Percentiles rank a stretch among this genome's conserved stretches.
phyloP scores from a whole-genome alignment of 2,113 vertebrate genomes.

The Macroglossus sobrinus region DNA sequence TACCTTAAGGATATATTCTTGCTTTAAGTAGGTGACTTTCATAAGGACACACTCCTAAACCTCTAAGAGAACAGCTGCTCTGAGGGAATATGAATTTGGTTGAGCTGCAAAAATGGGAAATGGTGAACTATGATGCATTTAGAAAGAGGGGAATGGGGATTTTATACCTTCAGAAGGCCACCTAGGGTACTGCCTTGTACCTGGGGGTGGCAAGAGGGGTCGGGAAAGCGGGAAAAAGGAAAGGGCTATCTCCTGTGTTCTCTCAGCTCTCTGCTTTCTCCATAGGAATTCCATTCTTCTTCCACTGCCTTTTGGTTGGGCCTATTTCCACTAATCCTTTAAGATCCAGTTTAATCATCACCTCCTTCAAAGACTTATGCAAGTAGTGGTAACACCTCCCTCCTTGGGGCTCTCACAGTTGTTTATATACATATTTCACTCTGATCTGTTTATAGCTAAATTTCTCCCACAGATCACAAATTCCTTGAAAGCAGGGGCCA shows the following conservation, averaged over 20 bases:
- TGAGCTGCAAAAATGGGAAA: background rate
- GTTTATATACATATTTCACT: background rate
- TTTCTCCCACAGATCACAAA: background rate
- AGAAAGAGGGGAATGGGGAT: background rate
- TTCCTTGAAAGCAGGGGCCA: conserved; percentile 32
- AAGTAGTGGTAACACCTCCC: background rate
- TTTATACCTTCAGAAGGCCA: background rate
- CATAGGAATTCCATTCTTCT: background rate
- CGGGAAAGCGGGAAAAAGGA: background rate
- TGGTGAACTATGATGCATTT: background rate
- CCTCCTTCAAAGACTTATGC: background rate
- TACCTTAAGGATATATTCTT: background rate
- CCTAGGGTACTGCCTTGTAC: background rate
- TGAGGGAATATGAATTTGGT: background rate
- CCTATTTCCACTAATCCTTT: background rate
- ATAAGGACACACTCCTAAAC: background rate
- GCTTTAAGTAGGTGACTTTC: background rate
- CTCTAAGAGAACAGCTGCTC: background rate
- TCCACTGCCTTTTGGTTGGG: background rate
- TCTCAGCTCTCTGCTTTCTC: background rate
- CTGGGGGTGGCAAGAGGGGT: too few species aligned
- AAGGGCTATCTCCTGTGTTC: background rate
- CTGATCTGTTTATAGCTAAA: background rate
- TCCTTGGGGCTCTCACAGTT: background rate
- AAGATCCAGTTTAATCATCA: background rate